Conservation (phyloP, 2,888 invertebrate species). For the Lysandra coridon region DNA sequence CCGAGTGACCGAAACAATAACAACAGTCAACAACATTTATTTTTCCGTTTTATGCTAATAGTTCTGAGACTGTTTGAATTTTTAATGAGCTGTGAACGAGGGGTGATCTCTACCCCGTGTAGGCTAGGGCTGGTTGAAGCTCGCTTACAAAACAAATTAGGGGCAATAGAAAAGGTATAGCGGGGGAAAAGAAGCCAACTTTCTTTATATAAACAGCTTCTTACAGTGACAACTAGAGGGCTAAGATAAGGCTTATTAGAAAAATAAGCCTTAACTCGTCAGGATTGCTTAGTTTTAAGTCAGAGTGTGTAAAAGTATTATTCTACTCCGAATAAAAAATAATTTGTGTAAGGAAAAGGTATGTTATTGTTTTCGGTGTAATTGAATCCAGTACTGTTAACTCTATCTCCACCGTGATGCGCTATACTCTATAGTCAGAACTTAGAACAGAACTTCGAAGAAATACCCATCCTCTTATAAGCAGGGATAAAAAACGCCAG, state of each 20-base stretch:
- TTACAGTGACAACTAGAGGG: too few relatives aligned
- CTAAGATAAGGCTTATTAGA: too few relatives aligned
- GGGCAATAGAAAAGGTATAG: neutral
- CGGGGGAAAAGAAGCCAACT: neutral
- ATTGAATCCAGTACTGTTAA: neutral
- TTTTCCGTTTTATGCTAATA: conserved; percentile 27
- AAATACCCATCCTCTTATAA: neutral
- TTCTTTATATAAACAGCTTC: neutral
- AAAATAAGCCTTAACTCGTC: too few relatives aligned
- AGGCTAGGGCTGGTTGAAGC: neutral
- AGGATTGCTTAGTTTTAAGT: too few relatives aligned
- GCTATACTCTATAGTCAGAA: neutral
- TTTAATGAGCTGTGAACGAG: conserved; percentile 18
- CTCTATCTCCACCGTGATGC: neutral
- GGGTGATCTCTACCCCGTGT: neutral
- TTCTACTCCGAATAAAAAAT: neutral
- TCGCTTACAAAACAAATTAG: neutral
- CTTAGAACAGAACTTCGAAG: neutral
- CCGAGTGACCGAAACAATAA: neutral
- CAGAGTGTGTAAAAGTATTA: neutral
- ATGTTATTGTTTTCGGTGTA: neutral
- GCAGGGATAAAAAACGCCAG: neutral
- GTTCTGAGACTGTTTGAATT: conserved; percentile 19
- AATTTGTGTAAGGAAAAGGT: neutral
- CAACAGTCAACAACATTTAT: conserved; percentile 7